Evolutionary conservation across 2,797 vertebrate species (phyloP), one percentile per base, ranked within the genome.

Genomic region (Borostomias antarcticus): DNA sequence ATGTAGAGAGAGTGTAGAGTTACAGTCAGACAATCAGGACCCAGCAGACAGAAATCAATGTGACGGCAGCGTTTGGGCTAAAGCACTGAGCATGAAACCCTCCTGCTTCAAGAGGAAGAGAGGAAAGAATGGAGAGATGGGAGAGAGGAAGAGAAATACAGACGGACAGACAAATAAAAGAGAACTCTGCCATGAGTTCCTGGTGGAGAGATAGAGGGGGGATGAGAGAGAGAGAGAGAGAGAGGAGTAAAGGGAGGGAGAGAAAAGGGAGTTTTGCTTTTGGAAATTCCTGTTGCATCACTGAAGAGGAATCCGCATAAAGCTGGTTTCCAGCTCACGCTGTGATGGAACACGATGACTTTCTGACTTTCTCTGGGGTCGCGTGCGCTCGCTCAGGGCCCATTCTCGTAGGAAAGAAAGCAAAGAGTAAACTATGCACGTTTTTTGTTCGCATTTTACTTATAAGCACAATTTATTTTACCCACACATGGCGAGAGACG

Each of bases 241-340:
- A 43, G 37, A 21, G 15, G 13, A 17, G n/a, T 33, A 21, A 32
- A 37, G 33, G 35, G 35, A 13, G 35, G 17, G 19, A 19, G 3
- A 8, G 9, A 29, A 60, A 26, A 29, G 58, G 33, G 57, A 25
- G 25, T 50, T 72, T 82, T 72, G 69, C 65, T 69, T 70, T 70
- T 29, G 56, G 73, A 85, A 82, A 74, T 82, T 80, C 72, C 72
- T 37, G 64, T 90, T 89, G 85, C 89, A 86, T 91, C 87, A 90
- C 60, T 58, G 66, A 57, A 77, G 77, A 86, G 68, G 88, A 91
- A 91, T 91, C 86, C 71, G 35, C 77, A 72, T 78, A 48, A 52
- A 86, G 79, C 82, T 86, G 81, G 79, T 78, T 82, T 80, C 78
- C 53, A 52, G 69, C n/a, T n/a, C n/a, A n/a, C n/a, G n/a, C n/a